Conservation (phyloP, 2,797 vertebrate genomes). For the Sarcophilus harrisii region DNA sequence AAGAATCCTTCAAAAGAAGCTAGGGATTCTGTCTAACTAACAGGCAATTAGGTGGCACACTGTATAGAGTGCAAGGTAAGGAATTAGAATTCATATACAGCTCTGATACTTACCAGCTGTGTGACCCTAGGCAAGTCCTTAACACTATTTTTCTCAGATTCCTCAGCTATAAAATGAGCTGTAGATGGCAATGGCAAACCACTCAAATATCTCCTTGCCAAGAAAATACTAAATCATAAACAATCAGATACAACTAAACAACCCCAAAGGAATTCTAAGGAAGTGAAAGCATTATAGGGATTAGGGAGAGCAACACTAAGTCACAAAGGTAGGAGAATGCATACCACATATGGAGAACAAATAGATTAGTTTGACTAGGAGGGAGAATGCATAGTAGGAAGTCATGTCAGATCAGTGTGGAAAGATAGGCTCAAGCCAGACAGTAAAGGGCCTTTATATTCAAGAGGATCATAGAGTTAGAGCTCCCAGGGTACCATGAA, state of each 20-base stretch:
- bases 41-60: not conserved
- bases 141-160: not conserved
- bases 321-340: not conserved
- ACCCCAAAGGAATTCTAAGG: not conserved
- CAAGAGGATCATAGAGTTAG: not conserved
- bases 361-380: not conserved
- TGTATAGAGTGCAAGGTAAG: no score
- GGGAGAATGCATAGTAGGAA: not conserved
- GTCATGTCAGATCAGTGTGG: not conserved
- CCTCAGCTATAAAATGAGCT: fast-evolving
- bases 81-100: no score
- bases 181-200: not conserved
- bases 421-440: not conserved
- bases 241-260: not conserved
- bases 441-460: not conserved
- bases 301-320: not conserved
- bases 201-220: not conserved
- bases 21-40: not conserved
- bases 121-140: no score
- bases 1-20: not conserved
- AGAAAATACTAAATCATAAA: not conserved
- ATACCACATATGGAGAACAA: not conserved
- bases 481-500: not conserved
- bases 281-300: not conserved
- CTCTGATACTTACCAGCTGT: no score